These are phyloP conservation scores for Oryzias celebensis DNA, from an alignment of 2,113 vertebrate species.

Conservation along the genomic window DNA sequence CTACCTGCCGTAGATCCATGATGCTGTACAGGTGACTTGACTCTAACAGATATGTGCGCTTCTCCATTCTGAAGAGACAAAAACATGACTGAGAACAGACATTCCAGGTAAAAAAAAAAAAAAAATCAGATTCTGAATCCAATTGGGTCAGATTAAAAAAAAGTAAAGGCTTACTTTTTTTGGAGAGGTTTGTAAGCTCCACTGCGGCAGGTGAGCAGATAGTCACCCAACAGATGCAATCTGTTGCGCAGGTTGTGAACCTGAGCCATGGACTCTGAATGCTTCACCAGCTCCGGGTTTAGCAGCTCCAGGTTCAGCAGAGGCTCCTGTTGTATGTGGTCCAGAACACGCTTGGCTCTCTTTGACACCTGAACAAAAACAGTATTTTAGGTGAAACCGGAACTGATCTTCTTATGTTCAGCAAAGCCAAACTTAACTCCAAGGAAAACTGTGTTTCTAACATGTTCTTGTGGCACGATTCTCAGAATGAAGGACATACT, in stretches of 20 bases:
- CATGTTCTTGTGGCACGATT: too few relatives aligned
- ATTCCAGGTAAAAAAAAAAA: neutral
- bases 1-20: constrained; percentile 87
- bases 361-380: constrained; percentile 80
- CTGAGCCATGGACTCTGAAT: constrained; percentile 81
- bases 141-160: neutral
- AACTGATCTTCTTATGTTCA: too few relatives aligned
- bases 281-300: constrained; percentile 84
- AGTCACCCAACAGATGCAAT: constrained; percentile 92
- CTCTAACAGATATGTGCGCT: constrained; percentile 87
- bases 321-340: constrained; percentile 83
- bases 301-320: constrained; percentile 86
- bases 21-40: constrained; percentile 89
- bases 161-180: constrained; percentile 53
- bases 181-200: constrained; percentile 82
- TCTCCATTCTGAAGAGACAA: constrained; percentile 77
- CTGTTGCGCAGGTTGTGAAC: constrained; percentile 78
- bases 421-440: too few relatives aligned
- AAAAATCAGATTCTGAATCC: neutral
- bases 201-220: constrained; percentile 88
- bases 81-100: neutral
- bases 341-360: constrained; percentile 83
- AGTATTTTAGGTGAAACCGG: neutral
- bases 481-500: too few relatives aligned
- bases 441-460: too few relatives aligned